Evolutionary conservation across 1,140 invertebrate species (phyloP), one percentile per base, ranked within the genome.

Genomic region (Nebria ingens): DNA sequence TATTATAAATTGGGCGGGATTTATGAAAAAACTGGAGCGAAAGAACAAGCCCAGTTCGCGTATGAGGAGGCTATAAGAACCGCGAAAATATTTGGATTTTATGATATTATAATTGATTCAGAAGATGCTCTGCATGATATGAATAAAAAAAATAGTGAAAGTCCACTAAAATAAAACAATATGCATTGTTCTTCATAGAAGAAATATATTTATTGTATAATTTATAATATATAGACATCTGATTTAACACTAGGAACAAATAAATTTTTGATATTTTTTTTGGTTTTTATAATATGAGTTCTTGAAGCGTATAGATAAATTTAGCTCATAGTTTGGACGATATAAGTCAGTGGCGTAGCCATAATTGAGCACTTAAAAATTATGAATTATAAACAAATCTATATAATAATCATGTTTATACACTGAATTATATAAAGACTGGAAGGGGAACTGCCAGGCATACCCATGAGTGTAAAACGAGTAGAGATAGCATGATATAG

Each of bases 1-100:
- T 67, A 68, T 54, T 54, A 67, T 19, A 68, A 68, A 55, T 53
- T 67, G 15, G 68, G 64, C 2, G 60, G 61, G 45, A 68, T 71
- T 38, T 69, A 68, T 55, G 56, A 63, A 11, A 64, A 64, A 56
- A 61, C 68, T 57, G 61, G 58, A 12, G 55, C 61, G 19, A 54
- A 59, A 40, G 57, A 63, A 29, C 59, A 62, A 19, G 67, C 67
- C 12, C 56, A 59, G 50, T 34, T 54, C n/a, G 59, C 61, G 19
- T 64, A 60, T 19, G 22, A 60, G 40, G 67, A 70, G 56, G 65
- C 59, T 19, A 34, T 61, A 12, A 68, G 62, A 57, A 51, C 68
- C 6, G 65, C 62, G 0, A 57, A 57, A 19, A 55, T 68, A n/a
- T 69, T 69, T 53, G 60, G 59, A 45, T 60, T 65, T 54, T 25